Evolutionary conservation across 2,797 vertebrate species (phyloP).

Genomic region (Capromys pilorides): DNA sequence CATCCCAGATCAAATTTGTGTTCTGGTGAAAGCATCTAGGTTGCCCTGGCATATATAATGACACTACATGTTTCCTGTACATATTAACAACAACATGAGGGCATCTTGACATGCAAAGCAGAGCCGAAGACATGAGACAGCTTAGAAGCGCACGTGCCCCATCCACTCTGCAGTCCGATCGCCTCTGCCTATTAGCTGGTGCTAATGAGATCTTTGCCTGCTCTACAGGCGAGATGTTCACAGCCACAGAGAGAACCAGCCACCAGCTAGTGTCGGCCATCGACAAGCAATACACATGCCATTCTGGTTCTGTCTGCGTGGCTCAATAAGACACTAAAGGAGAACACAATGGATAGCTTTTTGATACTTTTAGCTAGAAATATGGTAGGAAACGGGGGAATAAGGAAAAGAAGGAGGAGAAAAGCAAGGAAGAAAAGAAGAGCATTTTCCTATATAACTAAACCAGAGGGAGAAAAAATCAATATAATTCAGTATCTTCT

Average conservation of each 20-base stretch:
- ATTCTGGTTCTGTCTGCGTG: not conserved
- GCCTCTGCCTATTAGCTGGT: slow-evolving; percentile 44
- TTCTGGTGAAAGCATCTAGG: not conserved
- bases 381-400: not conserved
- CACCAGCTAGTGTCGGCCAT: not conserved
- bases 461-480: slow-evolving; percentile 51
- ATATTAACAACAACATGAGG: not conserved
- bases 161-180: not conserved
- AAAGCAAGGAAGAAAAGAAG: not conserved
- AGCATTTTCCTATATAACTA: slow-evolving; percentile 9
- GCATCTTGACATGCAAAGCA: not conserved
- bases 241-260: slow-evolving; percentile 39
- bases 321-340: not conserved
- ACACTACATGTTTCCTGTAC: not conserved
- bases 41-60: not conserved
- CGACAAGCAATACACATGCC: not conserved
- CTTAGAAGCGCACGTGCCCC: not conserved
- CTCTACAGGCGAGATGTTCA: slow-evolving; percentile 57
- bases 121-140: slow-evolving; percentile 20
- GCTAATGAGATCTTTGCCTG: slow-evolving; percentile 65
- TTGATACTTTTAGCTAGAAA: not conserved
- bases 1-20: not conserved
- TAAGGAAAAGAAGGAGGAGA: not conserved
- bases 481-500: slow-evolving; percentile 63
- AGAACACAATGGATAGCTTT: not conserved